Evolutionary conservation across 2,113 vertebrate genomes (phyloP), one percentile per base, ranked within the genome.

Genomic region (Phycodurus eques): DNA sequence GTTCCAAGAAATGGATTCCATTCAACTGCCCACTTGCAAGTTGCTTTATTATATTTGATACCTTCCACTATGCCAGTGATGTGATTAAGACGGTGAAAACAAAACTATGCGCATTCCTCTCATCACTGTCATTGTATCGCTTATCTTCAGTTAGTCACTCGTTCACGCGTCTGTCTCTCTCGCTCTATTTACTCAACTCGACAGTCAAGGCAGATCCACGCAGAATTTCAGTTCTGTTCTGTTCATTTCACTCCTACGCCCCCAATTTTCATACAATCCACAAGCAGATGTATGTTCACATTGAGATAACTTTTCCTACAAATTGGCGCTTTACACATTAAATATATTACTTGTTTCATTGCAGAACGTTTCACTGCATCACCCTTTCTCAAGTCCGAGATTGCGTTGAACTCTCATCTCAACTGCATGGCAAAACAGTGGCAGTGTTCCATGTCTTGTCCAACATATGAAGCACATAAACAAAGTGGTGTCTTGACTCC

Each of bases 401-500:
- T 54, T 68, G 5, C 39, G 49, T 74, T 68, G 8, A 51, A 69
- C 11, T 35, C 31, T 17, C 7, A 13, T 31, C 63, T 64, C 11
- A 61, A 77, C 71, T 77, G 68, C 64, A 33, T 80, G 64, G 59
- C 59, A 76, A 60, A 49, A 77, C 56, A 65, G 47, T 51, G 54
- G 68, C 53, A 79, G 43, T 22, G 70, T 57, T 61, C 59, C 6
- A 61, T 31, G 69, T 63, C 53, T 74, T 67, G 70, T 77, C 73
- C 70, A 51, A 33, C 72, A 79, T 83, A 75, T 78, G 71, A 80
- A 72, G 76, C 84, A 83, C 82, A 83, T 67, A 62, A 73, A 79
- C 68, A 66, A 73, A 80, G 67, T 71, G 73, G 72, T 62, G 82
- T 82, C 65, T 70, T 74, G 64, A 77, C 75, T 90, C 89, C 86